Evolutionary conservation across 2,113 vertebrate genomes (phyloP).

Genomic region (Psilopsiagon aurifrons): DNA sequence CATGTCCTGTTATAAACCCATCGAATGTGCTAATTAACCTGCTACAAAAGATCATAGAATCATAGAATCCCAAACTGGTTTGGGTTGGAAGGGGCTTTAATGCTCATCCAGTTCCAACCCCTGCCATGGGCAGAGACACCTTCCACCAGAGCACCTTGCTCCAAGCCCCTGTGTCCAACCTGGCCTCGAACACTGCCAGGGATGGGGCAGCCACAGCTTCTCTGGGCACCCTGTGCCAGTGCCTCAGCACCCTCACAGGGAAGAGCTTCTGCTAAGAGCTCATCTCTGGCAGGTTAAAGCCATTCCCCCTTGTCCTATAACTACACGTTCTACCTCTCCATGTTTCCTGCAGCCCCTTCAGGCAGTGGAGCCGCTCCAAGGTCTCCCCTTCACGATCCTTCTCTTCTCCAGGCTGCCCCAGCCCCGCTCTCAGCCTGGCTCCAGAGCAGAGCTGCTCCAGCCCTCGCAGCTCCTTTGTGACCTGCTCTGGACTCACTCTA

Average conservation of each 20-base stretch:
- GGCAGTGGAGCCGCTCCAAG: no score
- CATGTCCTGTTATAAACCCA: background rate
- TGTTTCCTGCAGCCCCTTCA: no score
- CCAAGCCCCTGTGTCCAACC: background rate
- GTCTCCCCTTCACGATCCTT: no score
- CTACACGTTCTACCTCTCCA: no score
- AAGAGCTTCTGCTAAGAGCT: no score
- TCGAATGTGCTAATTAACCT: background rate
- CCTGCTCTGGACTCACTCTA: background rate
- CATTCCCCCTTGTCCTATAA: no score
- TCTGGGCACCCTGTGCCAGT: no score
- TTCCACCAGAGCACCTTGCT: accelerated
- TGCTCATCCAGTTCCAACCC: background rate
- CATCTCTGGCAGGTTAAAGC: no score
- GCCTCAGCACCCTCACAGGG: no score
- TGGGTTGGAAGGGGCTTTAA: background rate
- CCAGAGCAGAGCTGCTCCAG: background rate
- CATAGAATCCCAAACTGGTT: background rate
- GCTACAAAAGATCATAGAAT: background rate
- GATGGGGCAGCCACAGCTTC: no score
- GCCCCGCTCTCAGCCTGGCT: background rate
- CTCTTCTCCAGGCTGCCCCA: background rate
- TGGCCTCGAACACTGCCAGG: no score
- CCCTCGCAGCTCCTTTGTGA: background rate
- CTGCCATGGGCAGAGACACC: accelerated